A percentile compares a stretch with the other conserved stretches of the same genome.
phyloP scores from a whole-genome alignment of 2,113 vertebrate genomes.

The Pituophis catenifer region DNA sequence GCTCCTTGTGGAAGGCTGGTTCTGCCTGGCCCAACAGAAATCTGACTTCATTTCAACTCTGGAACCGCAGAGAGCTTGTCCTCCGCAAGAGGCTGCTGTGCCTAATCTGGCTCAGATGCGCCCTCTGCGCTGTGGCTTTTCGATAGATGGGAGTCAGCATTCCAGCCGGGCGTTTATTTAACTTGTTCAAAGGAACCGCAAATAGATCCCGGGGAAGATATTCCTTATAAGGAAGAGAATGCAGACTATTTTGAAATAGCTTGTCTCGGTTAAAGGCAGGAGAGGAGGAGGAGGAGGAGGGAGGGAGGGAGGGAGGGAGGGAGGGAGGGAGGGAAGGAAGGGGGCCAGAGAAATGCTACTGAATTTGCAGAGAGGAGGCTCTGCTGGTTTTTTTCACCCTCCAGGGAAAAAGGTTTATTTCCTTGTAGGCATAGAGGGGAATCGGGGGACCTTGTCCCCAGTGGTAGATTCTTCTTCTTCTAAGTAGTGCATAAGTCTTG shows the following conservation, averaged over 20 bases:
- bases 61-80: conserved; percentile 1
- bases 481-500: too few species aligned
- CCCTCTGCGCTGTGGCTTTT: not conserved
- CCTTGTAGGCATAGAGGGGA: not conserved
- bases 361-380: not conserved
- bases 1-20: not conserved
- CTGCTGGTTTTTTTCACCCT: not conserved
- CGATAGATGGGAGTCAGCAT: conserved; percentile 51
- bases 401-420: conserved; percentile 29
- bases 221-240: conserved; percentile 87
- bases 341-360: not conserved
- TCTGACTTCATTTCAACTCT: conserved; percentile 47
- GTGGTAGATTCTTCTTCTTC: not conserved
- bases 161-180: conserved; percentile 67
- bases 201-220: conserved; percentile 74
- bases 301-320: too few species aligned
- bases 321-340: not conserved
- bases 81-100: not conserved
- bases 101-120: conserved; percentile 64
- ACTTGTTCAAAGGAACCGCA: conserved; percentile 68
- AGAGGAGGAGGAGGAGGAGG: not conserved
- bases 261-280: conserved; percentile 57
- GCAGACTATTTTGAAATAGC: conserved; percentile 76
- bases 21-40: conserved; percentile 16
- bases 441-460: not conserved